Percentiles rank a stretch among this genome's conserved stretches.
phyloP scores from a whole-genome alignment of 2,113 vertebrate genomes.

The Elaphurus davidianus region DNA sequence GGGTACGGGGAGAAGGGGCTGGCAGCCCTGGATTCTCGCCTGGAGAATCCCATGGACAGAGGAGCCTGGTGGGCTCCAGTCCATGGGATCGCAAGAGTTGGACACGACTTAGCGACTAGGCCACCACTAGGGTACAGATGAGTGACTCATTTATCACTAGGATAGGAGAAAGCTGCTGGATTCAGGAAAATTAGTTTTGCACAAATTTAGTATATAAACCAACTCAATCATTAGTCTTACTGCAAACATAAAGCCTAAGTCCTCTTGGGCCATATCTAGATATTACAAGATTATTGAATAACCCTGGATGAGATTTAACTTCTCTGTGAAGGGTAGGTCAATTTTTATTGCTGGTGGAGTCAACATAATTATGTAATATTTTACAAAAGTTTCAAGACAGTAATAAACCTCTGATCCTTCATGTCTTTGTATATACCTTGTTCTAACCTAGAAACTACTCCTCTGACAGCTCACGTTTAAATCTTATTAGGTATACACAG shows the following conservation, averaged over 20 bases:
- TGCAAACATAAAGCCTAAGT: not conserved
- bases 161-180: not conserved
- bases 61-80: not conserved
- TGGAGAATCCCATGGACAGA: not conserved
- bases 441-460: conserved; percentile 47
- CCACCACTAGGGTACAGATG: not conserved
- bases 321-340: not conserved
- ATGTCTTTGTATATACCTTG: conserved; percentile 39
- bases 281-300: not conserved
- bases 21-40: not conserved
- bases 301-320: not conserved
- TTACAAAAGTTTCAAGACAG: conserved; percentile 48
- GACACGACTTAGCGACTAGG: not conserved
- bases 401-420: conserved; percentile 13
- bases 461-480: conserved; percentile 64
- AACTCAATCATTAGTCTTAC: conserved; percentile 1
- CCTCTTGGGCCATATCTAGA: not conserved
- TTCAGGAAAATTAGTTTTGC: not conserved
- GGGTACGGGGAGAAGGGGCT: not conserved
- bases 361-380: conserved; percentile 45
- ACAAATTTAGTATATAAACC: not conserved
- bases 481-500: conserved; percentile 56
- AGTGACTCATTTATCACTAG: not conserved
- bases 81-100: not conserved
- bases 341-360: conserved; percentile 1